Evolutionary conservation across 2,888 invertebrate genomes (phyloP).

Genomic region (Athetis lepigone): DNA sequence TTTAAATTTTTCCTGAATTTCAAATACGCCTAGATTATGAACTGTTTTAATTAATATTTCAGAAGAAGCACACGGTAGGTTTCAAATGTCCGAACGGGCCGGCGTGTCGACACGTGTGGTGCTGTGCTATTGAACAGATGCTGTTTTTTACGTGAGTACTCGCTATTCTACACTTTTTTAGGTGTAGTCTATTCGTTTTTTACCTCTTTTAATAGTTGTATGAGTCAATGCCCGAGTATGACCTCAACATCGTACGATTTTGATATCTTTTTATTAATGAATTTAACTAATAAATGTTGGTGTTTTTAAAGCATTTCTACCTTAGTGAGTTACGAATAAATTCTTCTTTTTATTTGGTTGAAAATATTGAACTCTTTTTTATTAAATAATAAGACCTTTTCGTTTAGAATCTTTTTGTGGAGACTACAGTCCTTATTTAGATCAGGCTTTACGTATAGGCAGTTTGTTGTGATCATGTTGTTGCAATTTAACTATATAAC

Average conservation of each 20-base stretch:
- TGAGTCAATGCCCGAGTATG: conserved; percentile 8
- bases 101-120: conserved; percentile 98
- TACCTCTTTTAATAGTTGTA: not conserved
- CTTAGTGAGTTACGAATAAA: no score
- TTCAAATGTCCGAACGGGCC: conserved; percentile 98
- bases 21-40: no score
- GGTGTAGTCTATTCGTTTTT: not conserved
- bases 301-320: no score
- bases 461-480: no score
- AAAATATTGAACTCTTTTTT: no score
- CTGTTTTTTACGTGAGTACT: conserved; percentile 98
- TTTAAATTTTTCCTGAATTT: no score
- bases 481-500: no score
- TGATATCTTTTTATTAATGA: not conserved
- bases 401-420: no score
- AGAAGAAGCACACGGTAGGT: conserved; percentile 98
- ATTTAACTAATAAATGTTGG: not conserved
- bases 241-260: not conserved
- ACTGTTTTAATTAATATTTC: no score
- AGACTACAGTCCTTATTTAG: no score
- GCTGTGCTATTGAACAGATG: conserved; percentile 99
- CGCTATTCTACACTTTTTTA: not conserved
- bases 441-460: no score
- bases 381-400: no score
- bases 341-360: not conserved